Conservation (phyloP, 2,113 vertebrate genomes). For the human region DNA sequence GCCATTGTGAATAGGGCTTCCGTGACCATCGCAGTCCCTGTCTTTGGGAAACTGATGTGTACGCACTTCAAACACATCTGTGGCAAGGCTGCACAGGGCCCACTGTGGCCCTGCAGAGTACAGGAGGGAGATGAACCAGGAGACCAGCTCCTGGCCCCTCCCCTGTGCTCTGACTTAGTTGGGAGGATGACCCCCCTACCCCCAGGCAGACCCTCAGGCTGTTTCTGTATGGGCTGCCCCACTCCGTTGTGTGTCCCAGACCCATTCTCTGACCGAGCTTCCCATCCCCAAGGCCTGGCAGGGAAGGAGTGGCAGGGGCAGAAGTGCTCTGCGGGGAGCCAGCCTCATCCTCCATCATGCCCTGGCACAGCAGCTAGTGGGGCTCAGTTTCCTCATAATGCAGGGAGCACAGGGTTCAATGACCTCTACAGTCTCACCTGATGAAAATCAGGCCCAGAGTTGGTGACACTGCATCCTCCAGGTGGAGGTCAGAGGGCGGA, state of each 20-base stretch:
- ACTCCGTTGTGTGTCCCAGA: not conserved
- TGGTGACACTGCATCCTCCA: not conserved
- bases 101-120: rapidly evolving
- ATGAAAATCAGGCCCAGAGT: not conserved
- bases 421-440: not conserved
- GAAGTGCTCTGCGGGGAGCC: not conserved
- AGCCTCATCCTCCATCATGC: too few species aligned
- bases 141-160: not conserved
- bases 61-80: not conserved
- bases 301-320: not conserved
- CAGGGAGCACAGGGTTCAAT: not conserved
- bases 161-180: not conserved
- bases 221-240: not conserved
- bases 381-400: not conserved
- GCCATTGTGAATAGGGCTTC: not conserved
- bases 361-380: not conserved
- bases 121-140: not conserved
- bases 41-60: not conserved
- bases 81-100: not conserved
- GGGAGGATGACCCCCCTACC: not conserved
- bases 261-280: not conserved
- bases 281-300: not conserved
- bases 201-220: not conserved
- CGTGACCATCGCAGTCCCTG: not conserved
- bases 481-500: not conserved